A percentile compares a stretch with the other conserved stretches of the same genome.
These are phyloP conservation scores for Acipenser oxyrinchus DNA, from an alignment of 2,797 vertebrate genomes.

Conservation along the genomic window DNA sequence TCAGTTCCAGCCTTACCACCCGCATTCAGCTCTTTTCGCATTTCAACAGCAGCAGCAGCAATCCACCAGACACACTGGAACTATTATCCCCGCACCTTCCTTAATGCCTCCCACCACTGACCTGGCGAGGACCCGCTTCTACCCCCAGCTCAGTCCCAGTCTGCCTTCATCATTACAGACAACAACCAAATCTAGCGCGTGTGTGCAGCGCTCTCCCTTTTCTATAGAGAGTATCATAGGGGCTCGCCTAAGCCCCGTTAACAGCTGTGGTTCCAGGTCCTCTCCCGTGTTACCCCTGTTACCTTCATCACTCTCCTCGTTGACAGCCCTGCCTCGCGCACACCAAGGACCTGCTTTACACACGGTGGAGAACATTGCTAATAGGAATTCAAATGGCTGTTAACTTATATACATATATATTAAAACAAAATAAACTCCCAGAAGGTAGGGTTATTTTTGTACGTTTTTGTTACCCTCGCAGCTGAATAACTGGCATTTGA, in stretches of 20 bases:
- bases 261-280: constrained; percentile 61
- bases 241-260: constrained; percentile 57
- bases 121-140: constrained; percentile 73
- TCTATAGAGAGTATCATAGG: constrained; percentile 94
- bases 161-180: constrained; percentile 55
- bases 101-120: constrained; percentile 69
- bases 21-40: constrained; percentile 77
- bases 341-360: constrained; percentile 62
- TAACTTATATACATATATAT: constrained; percentile 51
- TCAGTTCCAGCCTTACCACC: constrained; percentile 80
- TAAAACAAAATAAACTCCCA: constrained; percentile 48
- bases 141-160: constrained; percentile 62
- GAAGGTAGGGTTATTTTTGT: constrained; percentile 87
- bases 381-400: constrained; percentile 73
- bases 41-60: constrained; percentile 68
- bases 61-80: constrained; percentile 49
- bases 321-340: constrained; percentile 48
- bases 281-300: constrained; percentile 52
- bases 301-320: constrained; percentile 45
- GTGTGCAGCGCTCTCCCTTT: constrained; percentile 73
- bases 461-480: constrained; percentile 55
- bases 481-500: constrained; percentile 56
- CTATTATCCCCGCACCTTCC: constrained; percentile 65
- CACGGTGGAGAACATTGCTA: constrained; percentile 65
- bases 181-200: constrained; percentile 49